Base-by-base conservation (phyloP, 2,888 invertebrate species). In the Cephus pulcher region DNA sequence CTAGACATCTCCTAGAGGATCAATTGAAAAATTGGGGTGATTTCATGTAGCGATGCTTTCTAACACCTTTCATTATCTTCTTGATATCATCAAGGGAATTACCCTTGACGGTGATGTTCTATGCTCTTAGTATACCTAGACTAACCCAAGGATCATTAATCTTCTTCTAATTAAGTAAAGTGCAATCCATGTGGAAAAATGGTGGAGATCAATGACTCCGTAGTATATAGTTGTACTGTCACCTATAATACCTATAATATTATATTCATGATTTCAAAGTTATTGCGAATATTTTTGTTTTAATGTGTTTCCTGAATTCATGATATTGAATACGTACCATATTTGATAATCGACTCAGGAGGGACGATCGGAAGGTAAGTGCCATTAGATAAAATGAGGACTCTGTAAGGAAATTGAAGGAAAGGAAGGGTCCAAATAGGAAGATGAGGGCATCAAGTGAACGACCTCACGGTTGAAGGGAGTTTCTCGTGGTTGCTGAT, bases 1-100 rank as follows among this genome's bases (percentile, higher is more conserved):
- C 79, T 78, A 79, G 76, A 81, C 74, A 75, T 69, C 76, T 76
- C 78, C 40, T 78, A 78, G 80, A 77, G 76, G 78, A 78, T 83
- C 82, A 82, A 81, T 83, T 78, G 76, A 79, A 76, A 82, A 82
- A 80, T 82, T 83, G 74, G 78, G 37, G 79, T 73, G 80, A 81
- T 75, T 30, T 30, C 30, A 30, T 12, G 71, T 32, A 33, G 56
- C 56, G 23, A 56, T 56, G 56, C 56, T 56, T 56, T 23, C 56
- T 56, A 56, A 56, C 56, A 23, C 56, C 56, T 56, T 56, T 56
- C 56, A 56, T 56, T 56, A 56, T 56, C 56, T 56, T 56, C 56
- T 56, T 56, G 56, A 56, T 23, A 23, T 23, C 56, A 56, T 56
- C 56, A 56, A 56, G 56, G 56, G 56, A 23, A 56, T 56, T 23